Percentiles rank a stretch among this genome's conserved stretches.
These are phyloP conservation scores for Cranoglanis bouderius DNA, from an alignment of 2,113 vertebrate genomes.

Conservation along the genomic window DNA sequence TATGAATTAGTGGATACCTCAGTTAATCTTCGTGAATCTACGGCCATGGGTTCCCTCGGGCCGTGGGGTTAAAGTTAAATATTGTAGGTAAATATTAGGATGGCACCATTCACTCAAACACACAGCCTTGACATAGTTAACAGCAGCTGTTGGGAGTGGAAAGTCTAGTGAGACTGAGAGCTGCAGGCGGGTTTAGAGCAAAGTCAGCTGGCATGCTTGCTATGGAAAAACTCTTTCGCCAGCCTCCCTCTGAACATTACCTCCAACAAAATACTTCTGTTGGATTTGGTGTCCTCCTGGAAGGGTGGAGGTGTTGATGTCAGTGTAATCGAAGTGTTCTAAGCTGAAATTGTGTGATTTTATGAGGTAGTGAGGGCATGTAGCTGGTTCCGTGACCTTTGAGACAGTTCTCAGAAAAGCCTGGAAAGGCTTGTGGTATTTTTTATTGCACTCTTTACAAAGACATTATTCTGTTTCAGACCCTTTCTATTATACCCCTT, in stretches of 20 bases:
- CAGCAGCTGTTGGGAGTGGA: slow-evolving; percentile 74
- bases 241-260: slow-evolving; percentile 35
- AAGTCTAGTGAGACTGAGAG: slow-evolving; percentile 61
- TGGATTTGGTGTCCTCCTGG: neutral
- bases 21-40: neutral
- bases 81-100: slow-evolving; percentile 61
- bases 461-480: neutral
- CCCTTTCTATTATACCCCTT: neutral
- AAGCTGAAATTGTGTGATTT: neutral
- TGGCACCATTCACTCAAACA: slow-evolving; percentile 60
- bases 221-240: slow-evolving; percentile 51
- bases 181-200: slow-evolving; percentile 60
- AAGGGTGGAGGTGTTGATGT: slow-evolving; percentile 17
- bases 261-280: slow-evolving; percentile 23
- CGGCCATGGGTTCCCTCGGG: slow-evolving; percentile 45
- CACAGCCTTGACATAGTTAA: slow-evolving; percentile 61
- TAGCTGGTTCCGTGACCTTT: neutral
- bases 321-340: neutral
- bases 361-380: slow-evolving; percentile 5
- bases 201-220: slow-evolving; percentile 61
- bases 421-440: neutral
- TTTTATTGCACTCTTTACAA: neutral
- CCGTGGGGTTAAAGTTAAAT: slow-evolving; percentile 58
- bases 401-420: slow-evolving; percentile 18
- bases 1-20: neutral